Base-by-base conservation (phyloP, 2,113 vertebrate genomes). In the Prochilodus magdalenae region DNA sequence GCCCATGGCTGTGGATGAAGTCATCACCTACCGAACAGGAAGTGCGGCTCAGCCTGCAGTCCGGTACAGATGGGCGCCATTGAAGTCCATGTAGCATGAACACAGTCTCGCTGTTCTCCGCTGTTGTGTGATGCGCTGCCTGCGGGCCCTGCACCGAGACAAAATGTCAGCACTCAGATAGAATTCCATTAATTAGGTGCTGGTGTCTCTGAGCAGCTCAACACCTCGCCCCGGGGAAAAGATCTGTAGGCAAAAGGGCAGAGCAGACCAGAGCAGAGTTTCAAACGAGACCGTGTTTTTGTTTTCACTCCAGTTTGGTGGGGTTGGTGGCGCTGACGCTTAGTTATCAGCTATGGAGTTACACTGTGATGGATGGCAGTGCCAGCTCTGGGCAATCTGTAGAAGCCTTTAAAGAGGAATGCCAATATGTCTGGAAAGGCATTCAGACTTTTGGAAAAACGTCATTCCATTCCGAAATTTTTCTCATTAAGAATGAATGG, bases 141-240 rank as follows among this genome's bases (percentile, higher is more conserved):
- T 80, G 59, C 49, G 55, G 74, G 44, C 72, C 33, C 55, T n/a
- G 40, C 78, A 66, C 40, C 49, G 4, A 57, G 51, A 62, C 79
- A 7, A 77, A 81, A 81, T 81, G 83, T 77, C 79, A 77, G 59
- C 16, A 1, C 75, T 85, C 83, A 59, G 67, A 67, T 81, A 44
- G 33, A 63, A 13, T 20, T 49, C 20, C 11, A 73, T 76, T 85
- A 85, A 85, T 81, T 85, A 85, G 74, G 71, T n/a, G 69, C 47
- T 6, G 75, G 59, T 60, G 74, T 60, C 27, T 81, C 33, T 2
- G 33, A 65, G 27, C 63, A 73, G 60, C 30, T 51, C 66, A 27
- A n/a, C 57, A 12, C 49, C n/a, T 33, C 44, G 57, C n/a, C 65
- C 57, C 47, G 60, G 51, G 26, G 73, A 57, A 53, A 67, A 55